Evolutionary conservation across 2,113 vertebrate genomes (phyloP).

Genomic region (Muntiacus muntjak): DNA sequence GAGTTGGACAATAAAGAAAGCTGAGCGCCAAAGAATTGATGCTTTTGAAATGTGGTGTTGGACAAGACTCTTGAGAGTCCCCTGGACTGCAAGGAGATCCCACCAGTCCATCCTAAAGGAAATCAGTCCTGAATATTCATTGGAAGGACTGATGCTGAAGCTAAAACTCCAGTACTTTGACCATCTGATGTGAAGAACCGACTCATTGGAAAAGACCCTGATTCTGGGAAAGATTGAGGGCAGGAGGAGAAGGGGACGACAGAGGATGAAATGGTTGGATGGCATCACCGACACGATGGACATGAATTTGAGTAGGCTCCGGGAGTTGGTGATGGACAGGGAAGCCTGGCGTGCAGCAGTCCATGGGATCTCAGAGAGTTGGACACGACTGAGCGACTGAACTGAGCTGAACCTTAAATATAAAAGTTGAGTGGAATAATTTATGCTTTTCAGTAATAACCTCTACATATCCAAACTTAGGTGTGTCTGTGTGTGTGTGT

Average conservation of each 20-base stretch:
- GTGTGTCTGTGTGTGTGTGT: not conserved
- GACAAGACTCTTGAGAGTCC: not conserved
- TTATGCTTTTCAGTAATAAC: not conserved
- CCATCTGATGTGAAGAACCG: not conserved
- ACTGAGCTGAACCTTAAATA: not conserved
- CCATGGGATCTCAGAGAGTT: not conserved
- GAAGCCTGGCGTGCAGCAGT: fast-evolving
- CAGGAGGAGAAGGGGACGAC: not conserved
- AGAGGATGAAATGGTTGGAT: not conserved
- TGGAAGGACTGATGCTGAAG: not conserved
- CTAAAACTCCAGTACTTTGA: not conserved
- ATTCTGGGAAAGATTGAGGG: not conserved
- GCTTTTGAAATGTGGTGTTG: not conserved
- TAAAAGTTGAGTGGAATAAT: not conserved
- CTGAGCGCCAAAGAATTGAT: fast-evolving
- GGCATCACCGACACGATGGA: not conserved
- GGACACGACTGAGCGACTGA: not conserved
- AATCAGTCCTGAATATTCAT: not conserved
- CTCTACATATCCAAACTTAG: not conserved
- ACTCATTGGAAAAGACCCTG: not conserved
- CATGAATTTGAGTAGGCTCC: not conserved
- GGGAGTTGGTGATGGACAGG: not conserved
- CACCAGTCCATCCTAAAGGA: not conserved
- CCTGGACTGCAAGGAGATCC: not conserved
- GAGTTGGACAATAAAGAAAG: not conserved